Percentiles rank a stretch among this genome's conserved stretches.
Evolutionary conservation across 2,113 vertebrate genomes (phyloP).

Genomic region (Onychostoma macrolepis): DNA sequence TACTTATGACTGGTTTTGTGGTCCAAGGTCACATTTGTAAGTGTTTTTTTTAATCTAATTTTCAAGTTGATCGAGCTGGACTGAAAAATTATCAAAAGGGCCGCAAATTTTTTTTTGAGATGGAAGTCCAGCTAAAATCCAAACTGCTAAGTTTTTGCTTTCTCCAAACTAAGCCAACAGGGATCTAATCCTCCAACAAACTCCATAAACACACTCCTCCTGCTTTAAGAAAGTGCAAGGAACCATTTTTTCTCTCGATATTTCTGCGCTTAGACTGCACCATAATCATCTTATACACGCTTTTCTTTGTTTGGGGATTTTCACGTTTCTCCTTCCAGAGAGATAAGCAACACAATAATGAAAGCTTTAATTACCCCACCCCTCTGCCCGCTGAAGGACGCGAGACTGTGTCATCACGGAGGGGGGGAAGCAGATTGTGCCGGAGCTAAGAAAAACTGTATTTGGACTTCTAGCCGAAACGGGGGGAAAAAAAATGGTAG

Average conservation of each 20-base stretch:
- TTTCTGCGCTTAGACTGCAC: conserved; percentile 57
- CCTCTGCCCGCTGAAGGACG: conserved; percentile 88
- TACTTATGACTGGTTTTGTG: too few relatives aligned
- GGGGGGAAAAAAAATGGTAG: conserved; percentile 71
- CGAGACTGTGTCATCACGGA: conserved; percentile 87
- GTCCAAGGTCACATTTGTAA: not conserved
- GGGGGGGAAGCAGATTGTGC: conserved; percentile 19
- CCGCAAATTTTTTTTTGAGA: conserved; percentile 48
- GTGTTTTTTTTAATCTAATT: not conserved
- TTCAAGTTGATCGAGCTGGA: not conserved
- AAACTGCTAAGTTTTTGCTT: conserved; percentile 32
- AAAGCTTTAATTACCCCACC: conserved; percentile 94
- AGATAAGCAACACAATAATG: conserved; percentile 89
- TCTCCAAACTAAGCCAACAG: conserved; percentile 41
- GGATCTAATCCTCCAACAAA: conserved; percentile 49
- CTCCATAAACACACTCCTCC: conserved; percentile 39
- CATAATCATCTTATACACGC: conserved; percentile 62
- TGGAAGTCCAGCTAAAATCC: conserved; percentile 41
- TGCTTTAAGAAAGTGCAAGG: conserved; percentile 48
- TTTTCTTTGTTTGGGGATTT: conserved; percentile 66
- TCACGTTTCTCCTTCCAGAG: conserved; percentile 85
- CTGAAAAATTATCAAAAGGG: not conserved
- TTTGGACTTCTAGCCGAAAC: conserved; percentile 22
- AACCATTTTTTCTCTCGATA: conserved; percentile 60
- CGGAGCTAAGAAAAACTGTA: conserved; percentile 27